Percentiles rank a stretch among this genome's conserved stretches.
Evolutionary conservation across 2,113 vertebrate species (phyloP).

Genomic region (Pycnonotus jocosus): DNA sequence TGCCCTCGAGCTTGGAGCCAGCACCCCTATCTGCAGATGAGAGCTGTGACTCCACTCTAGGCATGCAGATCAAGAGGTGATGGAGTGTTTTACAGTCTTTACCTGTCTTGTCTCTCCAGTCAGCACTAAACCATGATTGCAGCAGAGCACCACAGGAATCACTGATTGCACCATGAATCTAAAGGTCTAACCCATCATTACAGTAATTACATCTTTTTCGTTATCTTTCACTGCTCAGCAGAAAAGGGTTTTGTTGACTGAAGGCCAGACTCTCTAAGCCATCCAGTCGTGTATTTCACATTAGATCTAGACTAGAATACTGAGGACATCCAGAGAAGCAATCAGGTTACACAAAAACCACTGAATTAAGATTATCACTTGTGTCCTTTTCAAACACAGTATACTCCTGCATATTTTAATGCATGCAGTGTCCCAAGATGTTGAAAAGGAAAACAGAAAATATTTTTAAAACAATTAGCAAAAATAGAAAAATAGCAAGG

Average conservation of each 20-base stretch:
- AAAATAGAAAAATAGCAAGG: not conserved
- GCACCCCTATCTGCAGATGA: not conserved
- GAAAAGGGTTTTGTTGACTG: constrained; percentile 34
- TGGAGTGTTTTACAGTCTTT: constrained; percentile 18
- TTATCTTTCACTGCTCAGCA: constrained; percentile 30
- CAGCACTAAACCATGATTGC: constrained; percentile 42
- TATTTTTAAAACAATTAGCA: not conserved
- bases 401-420: not conserved
- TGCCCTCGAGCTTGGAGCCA: not conserved
- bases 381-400: not conserved
- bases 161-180: constrained; percentile 54
- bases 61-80: not conserved
- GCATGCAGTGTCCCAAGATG: not conserved
- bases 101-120: constrained; percentile 27
- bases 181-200: constrained; percentile 47
- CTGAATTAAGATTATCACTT: not conserved
- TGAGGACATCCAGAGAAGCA: not conserved
- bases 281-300: not conserved
- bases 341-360: not conserved
- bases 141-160: constrained; percentile 36
- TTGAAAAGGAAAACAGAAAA: not conserved
- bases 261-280: not conserved
- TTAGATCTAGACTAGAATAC: not conserved
- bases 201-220: constrained; percentile 47
- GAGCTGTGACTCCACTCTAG: not conserved